Evolutionary conservation across 2,113 vertebrate genomes (phyloP).

Genomic region (Otis tarda): DNA sequence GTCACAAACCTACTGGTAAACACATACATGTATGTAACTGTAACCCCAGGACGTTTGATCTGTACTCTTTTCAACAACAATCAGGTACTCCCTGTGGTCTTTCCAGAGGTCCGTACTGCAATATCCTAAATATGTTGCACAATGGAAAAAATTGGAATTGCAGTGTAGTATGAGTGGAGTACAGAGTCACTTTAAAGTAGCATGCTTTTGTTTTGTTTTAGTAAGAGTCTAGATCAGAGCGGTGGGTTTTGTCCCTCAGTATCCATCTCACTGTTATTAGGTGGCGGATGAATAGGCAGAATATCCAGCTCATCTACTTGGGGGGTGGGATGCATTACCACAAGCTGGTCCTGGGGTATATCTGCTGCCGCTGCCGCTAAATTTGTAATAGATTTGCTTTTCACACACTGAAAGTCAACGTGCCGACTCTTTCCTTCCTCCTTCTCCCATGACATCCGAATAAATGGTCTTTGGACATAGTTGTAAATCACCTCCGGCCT

Average conservation of each 20-base stretch:
- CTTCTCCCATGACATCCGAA: constrained; percentile 99
- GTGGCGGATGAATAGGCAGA: constrained; percentile 86
- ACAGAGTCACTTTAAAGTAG: constrained; percentile 59
- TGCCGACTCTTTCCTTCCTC: constrained; percentile 98
- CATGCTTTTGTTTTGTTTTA: constrained; percentile 69
- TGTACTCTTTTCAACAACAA: constrained; percentile 45
- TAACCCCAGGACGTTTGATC: constrained; percentile 57
- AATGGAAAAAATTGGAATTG: constrained; percentile 68
- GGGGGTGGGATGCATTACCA: constrained; percentile 93
- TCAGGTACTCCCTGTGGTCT: constrained; percentile 62
- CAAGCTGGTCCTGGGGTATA: constrained; percentile 97
- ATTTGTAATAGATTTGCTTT: constrained; percentile 98
- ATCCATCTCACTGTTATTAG: constrained; percentile 86
- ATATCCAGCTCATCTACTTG: constrained; percentile 98
- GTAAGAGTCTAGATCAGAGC: constrained; percentile 73
- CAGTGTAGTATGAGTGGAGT: constrained; percentile 66
- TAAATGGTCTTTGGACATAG: constrained; percentile 97
- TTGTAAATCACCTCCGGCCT: constrained; percentile 98
- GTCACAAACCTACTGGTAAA: constrained; percentile 78
- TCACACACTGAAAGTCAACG: constrained; percentile 98
- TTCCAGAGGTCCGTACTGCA: constrained; percentile 64
- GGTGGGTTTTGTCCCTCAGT: constrained; percentile 87
- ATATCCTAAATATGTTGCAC: constrained; percentile 71
- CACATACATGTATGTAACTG: constrained; percentile 72
- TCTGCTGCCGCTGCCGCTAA: constrained; percentile 93